phyloP scores from a whole-genome alignment of 2,797 vertebrate species.

The Paratrypauchen microcephalus region DNA sequence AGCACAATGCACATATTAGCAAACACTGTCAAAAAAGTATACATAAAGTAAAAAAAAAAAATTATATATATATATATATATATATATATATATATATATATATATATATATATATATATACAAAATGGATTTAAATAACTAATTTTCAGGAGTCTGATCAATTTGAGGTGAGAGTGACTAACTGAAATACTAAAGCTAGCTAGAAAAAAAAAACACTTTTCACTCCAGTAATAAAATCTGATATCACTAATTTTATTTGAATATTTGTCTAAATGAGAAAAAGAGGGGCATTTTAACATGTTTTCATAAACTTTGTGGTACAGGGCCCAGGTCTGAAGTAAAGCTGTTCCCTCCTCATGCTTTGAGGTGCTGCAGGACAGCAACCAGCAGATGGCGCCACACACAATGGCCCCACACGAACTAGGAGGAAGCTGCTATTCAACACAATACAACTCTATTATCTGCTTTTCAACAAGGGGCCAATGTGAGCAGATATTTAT shows the following conservation, averaged over 20 bases:
- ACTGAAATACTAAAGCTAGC: too few species aligned
- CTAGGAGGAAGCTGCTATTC: slow-evolving; percentile 60
- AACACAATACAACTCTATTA: slow-evolving; percentile 8
- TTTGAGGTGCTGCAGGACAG: slow-evolving; percentile 61
- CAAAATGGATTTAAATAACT: too few species aligned
- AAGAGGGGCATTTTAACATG: not conserved
- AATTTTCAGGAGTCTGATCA: too few species aligned
- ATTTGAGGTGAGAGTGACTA: too few species aligned
- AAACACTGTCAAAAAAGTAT: too few species aligned
- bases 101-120: too few species aligned
- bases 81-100: too few species aligned
- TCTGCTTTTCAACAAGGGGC: slow-evolving; percentile 14
- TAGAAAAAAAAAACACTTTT: not conserved
- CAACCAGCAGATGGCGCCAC: slow-evolving; percentile 69
- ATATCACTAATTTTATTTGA: not conserved
- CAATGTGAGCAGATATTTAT: not conserved
- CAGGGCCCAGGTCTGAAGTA: slow-evolving; percentile 43
- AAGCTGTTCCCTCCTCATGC: slow-evolving; percentile 70
- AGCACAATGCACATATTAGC: too few species aligned
- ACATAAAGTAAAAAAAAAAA: too few species aligned
- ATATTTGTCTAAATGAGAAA: not conserved
- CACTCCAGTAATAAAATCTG: not conserved
- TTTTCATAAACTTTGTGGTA: slow-evolving; percentile 20
- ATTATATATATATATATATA: too few species aligned
- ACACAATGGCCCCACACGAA: slow-evolving; percentile 66